Conservation (phyloP, 2,113 vertebrate species). For the Lophochroa leadbeateri region DNA sequence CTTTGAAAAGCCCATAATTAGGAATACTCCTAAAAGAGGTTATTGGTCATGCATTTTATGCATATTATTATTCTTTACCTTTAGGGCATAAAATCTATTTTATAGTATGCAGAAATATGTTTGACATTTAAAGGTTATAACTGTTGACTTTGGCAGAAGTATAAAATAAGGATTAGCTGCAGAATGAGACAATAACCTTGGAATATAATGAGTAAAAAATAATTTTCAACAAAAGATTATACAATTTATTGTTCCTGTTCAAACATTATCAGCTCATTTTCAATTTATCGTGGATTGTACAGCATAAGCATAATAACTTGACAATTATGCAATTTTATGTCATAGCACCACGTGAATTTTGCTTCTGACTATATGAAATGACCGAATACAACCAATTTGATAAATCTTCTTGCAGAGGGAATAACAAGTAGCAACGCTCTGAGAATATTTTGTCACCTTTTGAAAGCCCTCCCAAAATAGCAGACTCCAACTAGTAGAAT, state of each 20-base stretch:
- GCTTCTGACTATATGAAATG: neutral
- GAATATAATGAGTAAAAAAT: neutral
- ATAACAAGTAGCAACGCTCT: rapidly evolving
- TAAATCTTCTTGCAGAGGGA: neutral
- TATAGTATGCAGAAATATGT: neutral
- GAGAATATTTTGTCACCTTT: neutral
- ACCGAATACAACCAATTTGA: neutral
- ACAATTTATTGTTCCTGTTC: neutral
- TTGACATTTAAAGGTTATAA: neutral
- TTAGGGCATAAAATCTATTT: neutral
- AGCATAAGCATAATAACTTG: neutral
- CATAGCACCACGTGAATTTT: neutral
- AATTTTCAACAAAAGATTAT: neutral
- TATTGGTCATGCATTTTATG: neutral
- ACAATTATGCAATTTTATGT: neutral
- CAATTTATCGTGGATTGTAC: neutral
- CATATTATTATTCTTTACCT: neutral
- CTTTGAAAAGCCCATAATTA: neutral
- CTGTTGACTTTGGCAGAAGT: neutral
- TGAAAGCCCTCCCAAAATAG: rapidly evolving
- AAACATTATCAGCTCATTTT: neutral
- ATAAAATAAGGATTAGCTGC: neutral
- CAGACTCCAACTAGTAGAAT: neutral
- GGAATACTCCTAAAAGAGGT: neutral
- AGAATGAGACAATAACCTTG: neutral